A percentile compares a stretch with the other conserved stretches of the same genome.
These are phyloP conservation scores for Lepus europaeus DNA, from an alignment of 2,113 vertebrate species.

Conservation along the genomic window DNA sequence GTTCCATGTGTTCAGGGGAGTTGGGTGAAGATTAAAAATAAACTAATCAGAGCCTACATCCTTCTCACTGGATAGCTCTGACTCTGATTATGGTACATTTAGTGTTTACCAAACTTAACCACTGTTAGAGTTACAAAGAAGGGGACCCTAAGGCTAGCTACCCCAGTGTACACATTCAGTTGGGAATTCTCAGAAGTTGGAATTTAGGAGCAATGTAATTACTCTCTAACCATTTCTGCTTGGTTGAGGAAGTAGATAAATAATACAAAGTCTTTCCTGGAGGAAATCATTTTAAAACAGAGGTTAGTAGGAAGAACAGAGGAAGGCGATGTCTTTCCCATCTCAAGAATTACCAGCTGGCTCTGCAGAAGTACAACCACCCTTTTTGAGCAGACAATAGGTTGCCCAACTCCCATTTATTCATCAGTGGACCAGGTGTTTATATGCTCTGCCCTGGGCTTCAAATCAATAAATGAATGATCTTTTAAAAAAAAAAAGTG, in stretches of 20 bases:
- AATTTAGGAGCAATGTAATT: not conserved
- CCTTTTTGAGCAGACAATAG: not conserved
- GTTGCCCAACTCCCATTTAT: not conserved
- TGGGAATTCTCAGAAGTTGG: not conserved
- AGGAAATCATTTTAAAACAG: not conserved
- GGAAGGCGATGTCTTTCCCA: not conserved
- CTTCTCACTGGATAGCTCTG: not conserved
- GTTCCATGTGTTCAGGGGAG: not conserved
- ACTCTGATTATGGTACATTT: not conserved
- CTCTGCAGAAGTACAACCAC: not conserved
- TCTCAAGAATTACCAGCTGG: not conserved
- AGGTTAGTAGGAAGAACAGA: not conserved
- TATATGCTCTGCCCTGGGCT: not conserved
- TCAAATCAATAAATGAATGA: no score
- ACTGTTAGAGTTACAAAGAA: not conserved
- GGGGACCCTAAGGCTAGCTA: not conserved
- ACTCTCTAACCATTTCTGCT: not conserved
- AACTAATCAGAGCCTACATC: conserved; percentile 13
- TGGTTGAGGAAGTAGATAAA: not conserved
- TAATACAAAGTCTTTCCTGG: not conserved
- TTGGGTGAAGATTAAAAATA: not conserved
- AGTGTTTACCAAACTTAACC: not conserved
- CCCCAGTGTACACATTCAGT: not conserved
- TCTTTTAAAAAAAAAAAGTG: no score
- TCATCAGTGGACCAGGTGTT: not conserved